Conservation (phyloP, 2,113 vertebrate genomes). For the Perca schrenkii region DNA sequence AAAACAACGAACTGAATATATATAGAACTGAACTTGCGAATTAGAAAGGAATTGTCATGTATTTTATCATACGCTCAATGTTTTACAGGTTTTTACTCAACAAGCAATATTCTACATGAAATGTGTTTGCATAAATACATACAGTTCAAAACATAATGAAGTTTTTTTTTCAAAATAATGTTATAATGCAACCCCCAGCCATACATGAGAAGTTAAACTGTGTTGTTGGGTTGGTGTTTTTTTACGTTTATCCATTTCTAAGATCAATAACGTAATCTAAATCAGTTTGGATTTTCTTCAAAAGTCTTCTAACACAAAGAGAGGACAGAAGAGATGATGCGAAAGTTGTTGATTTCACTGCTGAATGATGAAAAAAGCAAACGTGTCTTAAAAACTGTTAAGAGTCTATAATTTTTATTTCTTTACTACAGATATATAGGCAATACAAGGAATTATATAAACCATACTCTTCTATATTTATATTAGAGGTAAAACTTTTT, state of each 20-base stretch:
- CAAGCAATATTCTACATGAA: constrained; percentile 49
- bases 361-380: background rate
- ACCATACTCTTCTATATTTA: background rate
- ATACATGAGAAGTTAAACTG: constrained; percentile 21
- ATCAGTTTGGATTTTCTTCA: constrained; percentile 7
- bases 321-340: background rate
- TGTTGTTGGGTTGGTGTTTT: background rate
- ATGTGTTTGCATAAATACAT: constrained; percentile 66
- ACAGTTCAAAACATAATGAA: constrained; percentile 55
- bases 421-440: too few relatives aligned
- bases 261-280: constrained; percentile 81
- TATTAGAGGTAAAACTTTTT: background rate
- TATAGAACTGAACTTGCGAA: too few relatives aligned
- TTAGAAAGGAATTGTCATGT: too few relatives aligned
- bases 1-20: too few relatives aligned
- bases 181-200: constrained; percentile 42
- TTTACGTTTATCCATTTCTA: constrained; percentile 60
- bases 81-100: constrained; percentile 30
- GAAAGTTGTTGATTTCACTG: background rate
- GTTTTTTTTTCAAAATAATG: constrained; percentile 21
- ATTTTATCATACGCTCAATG: too few relatives aligned
- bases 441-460: background rate
- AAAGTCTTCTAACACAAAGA: background rate
- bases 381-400: too few relatives aligned
- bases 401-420: too few relatives aligned